Percentiles rank a stretch among this genome's conserved stretches.
These are phyloP conservation scores for Leucophenga montana DNA, from an alignment of 2,888 invertebrate species.

Conservation along the genomic window DNA sequence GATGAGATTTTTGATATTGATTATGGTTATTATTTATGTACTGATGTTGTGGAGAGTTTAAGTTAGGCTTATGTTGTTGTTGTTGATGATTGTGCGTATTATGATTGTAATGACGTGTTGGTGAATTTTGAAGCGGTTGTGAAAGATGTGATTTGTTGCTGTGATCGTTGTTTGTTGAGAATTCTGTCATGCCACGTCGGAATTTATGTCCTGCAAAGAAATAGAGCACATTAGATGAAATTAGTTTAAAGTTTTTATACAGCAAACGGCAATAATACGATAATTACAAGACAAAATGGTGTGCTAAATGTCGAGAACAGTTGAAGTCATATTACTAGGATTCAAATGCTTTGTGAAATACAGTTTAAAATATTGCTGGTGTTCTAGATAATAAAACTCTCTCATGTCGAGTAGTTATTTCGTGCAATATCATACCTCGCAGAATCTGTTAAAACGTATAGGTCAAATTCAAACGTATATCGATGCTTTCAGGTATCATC, in stretches of 20 bases:
- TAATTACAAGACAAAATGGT: no score
- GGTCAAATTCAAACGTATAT: no score
- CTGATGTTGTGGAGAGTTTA: constrained; percentile 43
- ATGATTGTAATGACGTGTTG: constrained; percentile 50
- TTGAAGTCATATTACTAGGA: no score
- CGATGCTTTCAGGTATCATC: no score
- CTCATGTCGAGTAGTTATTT: no score
- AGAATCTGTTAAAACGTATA: no score
- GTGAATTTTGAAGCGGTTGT: constrained; percentile 71
- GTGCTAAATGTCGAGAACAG: no score
- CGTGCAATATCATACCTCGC: no score
- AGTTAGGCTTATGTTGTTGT: constrained; percentile 38
- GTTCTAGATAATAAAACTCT: no score
- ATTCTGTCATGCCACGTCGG: constrained; percentile 74
- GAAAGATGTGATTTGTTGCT: constrained; percentile 70
- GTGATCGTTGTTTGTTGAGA: constrained; percentile 71
- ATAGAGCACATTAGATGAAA: constrained; percentile 27
- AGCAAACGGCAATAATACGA: no score
- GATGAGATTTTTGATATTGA: constrained; percentile 49
- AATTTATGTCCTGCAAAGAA: constrained; percentile 69
- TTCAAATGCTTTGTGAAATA: no score
- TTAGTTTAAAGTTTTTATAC: neutral
- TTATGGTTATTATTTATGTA: constrained; percentile 41
- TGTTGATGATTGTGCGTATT: constrained; percentile 53
- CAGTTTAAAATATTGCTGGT: no score